These are phyloP conservation scores for Sebastes matsubarae DNA, from an alignment of 2,797 vertebrate genomes.

Conservation along the genomic window DNA sequence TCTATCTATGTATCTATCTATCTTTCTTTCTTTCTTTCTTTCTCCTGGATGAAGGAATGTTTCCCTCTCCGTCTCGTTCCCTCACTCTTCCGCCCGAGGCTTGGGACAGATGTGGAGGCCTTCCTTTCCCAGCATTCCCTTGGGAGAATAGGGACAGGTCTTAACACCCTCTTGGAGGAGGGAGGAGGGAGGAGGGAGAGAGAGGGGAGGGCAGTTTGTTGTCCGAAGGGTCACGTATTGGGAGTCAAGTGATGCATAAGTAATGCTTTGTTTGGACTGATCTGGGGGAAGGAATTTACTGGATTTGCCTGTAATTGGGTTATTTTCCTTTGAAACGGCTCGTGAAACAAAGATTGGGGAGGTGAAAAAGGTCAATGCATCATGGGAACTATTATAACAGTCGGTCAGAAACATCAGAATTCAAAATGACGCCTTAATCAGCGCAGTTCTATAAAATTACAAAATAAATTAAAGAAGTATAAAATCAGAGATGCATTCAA, in stretches of 20 bases:
- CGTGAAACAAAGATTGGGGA: slow-evolving; percentile 42
- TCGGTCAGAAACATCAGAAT: slow-evolving; percentile 3
- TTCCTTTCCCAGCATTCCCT: slow-evolving; percentile 84
- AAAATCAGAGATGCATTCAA: background rate
- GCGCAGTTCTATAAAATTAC: background rate
- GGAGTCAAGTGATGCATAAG: slow-evolving; percentile 75
- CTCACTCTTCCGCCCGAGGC: slow-evolving; percentile 64
- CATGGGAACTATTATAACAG: slow-evolving; percentile 29
- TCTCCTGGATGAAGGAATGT: slow-evolving; percentile 48
- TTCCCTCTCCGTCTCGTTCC: slow-evolving; percentile 30
- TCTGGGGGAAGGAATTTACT: slow-evolving; percentile 64
- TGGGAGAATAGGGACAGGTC: slow-evolving; percentile 76
- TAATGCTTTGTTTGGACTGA: slow-evolving; percentile 75
- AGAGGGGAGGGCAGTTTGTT: slow-evolving; percentile 54
- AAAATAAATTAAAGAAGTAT: background rate
- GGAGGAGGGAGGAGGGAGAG: slow-evolving; percentile 10
- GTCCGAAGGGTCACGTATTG: slow-evolving; percentile 71
- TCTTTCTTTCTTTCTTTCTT: background rate
- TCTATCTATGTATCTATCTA: slow-evolving; percentile 4
- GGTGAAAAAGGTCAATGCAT: slow-evolving; percentile 27
- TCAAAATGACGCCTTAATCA: background rate
- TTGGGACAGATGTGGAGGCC: slow-evolving; percentile 82
- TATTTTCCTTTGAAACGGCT: slow-evolving; percentile 59
- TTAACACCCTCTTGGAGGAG: slow-evolving; percentile 71
- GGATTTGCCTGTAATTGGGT: slow-evolving; percentile 70